Percentiles rank a stretch among this genome's conserved stretches.
Evolutionary conservation across 2,113 vertebrate genomes (phyloP).

Genomic region (Ptyas mucosa): DNA sequence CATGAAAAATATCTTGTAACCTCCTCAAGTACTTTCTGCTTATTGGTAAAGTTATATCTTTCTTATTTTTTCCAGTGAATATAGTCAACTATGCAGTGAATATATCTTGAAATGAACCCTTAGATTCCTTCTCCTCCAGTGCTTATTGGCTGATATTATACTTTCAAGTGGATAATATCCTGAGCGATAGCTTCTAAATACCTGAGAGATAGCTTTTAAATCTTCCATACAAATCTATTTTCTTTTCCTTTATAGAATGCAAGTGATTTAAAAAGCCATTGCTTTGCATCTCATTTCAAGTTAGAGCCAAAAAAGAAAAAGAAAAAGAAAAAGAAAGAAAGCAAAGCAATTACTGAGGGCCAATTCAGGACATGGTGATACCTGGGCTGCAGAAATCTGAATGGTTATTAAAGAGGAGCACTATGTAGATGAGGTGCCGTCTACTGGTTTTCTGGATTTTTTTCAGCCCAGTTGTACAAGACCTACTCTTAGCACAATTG

Average conservation of each 20-base stretch:
- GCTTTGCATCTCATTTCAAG: conserved; percentile 15
- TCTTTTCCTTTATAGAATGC: not conserved
- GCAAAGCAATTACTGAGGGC: not conserved
- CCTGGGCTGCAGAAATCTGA: not conserved
- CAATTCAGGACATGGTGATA: not conserved
- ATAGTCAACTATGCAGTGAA: not conserved
- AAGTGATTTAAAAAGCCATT: not conserved
- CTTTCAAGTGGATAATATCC: not conserved
- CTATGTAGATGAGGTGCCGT: not conserved
- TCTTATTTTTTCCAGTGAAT: not conserved
- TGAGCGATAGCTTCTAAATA: not conserved
- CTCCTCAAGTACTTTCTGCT: not conserved
- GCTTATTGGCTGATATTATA: not conserved
- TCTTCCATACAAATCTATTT: not conserved
- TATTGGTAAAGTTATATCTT: not conserved
- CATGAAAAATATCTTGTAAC: not conserved
- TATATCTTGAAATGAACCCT: not conserved
- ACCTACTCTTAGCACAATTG: not conserved
- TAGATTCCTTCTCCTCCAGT: not conserved
- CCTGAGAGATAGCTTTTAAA: not conserved
- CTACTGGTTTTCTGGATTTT: not conserved
- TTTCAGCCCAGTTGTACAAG: not conserved
- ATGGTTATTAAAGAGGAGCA: not conserved
- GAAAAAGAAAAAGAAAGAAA: conserved; percentile 1
- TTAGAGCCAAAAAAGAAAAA: not conserved